Evolutionary conservation across 1,140 invertebrate genomes (phyloP).

Genomic region (Leptinotarsa lineolata): DNA sequence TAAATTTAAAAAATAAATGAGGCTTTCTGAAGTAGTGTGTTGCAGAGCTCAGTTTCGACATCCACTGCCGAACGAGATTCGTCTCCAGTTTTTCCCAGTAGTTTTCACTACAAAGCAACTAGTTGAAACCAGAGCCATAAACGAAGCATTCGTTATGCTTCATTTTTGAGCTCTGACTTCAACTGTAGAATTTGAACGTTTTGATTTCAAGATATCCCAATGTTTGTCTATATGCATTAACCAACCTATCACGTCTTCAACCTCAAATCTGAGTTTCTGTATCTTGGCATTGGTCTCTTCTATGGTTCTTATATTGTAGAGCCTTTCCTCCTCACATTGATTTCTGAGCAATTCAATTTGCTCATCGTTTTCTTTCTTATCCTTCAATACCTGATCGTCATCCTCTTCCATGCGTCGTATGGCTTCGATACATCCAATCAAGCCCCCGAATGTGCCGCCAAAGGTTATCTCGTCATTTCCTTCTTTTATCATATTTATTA

Average conservation of each 20-base stretch:
- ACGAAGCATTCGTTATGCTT: background rate
- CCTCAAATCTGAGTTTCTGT: slow-evolving; percentile 32
- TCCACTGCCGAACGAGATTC: too few species aligned
- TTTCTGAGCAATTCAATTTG: slow-evolving; percentile 30
- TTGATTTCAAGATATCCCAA: too few species aligned
- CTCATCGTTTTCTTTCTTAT: slow-evolving; percentile 26
- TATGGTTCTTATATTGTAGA: slow-evolving; percentile 36
- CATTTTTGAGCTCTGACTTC: background rate
- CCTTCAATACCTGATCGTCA: slow-evolving; percentile 32
- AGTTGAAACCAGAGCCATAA: too few species aligned
- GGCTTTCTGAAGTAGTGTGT: too few species aligned
- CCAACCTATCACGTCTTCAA: slow-evolving; percentile 29
- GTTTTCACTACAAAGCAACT: too few species aligned
- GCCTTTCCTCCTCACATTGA: slow-evolving; percentile 30
- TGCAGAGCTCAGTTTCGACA: too few species aligned
- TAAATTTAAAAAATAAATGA: too few species aligned
- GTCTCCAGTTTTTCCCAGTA: too few species aligned
- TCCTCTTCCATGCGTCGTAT: slow-evolving; percentile 32
- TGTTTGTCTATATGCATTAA: background rate
- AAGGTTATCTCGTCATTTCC: slow-evolving; percentile 22
- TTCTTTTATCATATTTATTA: slow-evolving; percentile 27
- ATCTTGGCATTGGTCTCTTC: slow-evolving; percentile 39
- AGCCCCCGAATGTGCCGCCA: slow-evolving; percentile 1
- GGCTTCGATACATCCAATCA: slow-evolving; percentile 13
- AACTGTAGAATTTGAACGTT: too few species aligned